These are phyloP conservation scores for Mergus octosetaceus DNA, from an alignment of 2,797 vertebrate genomes.

Conservation along the genomic window DNA sequence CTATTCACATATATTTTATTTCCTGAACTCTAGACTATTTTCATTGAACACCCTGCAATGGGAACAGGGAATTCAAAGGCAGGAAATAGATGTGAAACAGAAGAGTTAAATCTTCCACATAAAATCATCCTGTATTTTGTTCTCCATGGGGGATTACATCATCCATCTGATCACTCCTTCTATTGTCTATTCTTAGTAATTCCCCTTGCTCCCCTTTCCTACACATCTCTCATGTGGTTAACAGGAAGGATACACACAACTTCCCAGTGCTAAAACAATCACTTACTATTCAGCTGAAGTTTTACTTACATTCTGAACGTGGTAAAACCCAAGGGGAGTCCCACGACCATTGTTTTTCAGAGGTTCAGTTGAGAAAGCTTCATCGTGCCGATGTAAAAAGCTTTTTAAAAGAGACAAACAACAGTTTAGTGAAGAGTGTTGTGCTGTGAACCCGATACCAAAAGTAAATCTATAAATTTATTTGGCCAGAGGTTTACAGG, in stretches of 20 bases:
- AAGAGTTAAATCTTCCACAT: neutral
- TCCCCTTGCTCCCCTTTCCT: neutral
- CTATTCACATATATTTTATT: neutral
- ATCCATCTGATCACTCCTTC: neutral
- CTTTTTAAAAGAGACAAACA: constrained; percentile 68
- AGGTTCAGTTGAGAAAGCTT: constrained; percentile 98
- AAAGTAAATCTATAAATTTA: neutral
- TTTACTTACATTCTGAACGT: constrained; percentile 94
- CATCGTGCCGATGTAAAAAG: constrained; percentile 98
- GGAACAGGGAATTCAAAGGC: constrained; percentile 12
- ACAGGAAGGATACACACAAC: neutral
- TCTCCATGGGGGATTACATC: neutral
- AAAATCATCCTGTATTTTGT: neutral
- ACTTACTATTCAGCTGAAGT: neutral
- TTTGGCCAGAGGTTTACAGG: neutral
- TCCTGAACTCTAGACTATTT: constrained; percentile 1
- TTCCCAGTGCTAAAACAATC: neutral
- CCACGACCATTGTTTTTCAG: constrained; percentile 95
- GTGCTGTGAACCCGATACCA: neutral
- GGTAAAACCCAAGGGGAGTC: constrained; percentile 93
- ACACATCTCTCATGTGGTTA: neutral
- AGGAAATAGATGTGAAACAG: neutral
- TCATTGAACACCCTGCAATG: neutral
- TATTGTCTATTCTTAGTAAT: neutral
- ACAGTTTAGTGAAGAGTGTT: neutral